Percentiles rank a stretch among this genome's conserved stretches.
phyloP scores from a whole-genome alignment of 2,113 vertebrate species.

The Centropus unirufus region DNA sequence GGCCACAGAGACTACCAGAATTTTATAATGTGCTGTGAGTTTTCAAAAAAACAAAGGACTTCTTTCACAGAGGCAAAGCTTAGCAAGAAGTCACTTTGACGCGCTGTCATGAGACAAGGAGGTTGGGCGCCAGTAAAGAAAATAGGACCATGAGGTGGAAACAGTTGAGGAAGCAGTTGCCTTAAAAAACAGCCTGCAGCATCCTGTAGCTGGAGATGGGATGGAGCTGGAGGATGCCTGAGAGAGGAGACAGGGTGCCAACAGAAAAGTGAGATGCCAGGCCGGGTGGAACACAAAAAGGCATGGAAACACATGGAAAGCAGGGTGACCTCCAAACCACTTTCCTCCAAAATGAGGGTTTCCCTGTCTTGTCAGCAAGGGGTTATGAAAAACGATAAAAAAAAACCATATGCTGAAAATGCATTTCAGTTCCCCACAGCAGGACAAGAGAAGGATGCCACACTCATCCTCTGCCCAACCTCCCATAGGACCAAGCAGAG shows the following conservation, averaged over 20 bases:
- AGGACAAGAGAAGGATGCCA: not conserved
- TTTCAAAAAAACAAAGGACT: not conserved
- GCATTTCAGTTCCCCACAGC: rapidly evolving
- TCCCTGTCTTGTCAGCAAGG: not conserved
- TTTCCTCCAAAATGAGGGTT: not conserved
- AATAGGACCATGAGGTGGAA: not conserved
- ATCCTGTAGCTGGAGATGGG: not conserved
- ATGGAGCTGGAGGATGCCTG: not conserved
- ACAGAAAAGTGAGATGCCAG: not conserved
- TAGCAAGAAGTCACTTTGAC: not conserved
- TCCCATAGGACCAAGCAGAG: rapidly evolving
- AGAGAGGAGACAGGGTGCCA: not conserved
- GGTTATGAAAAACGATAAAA: not conserved
- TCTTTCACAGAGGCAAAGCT: not conserved
- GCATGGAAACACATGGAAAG: not conserved
- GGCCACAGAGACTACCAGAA: not conserved
- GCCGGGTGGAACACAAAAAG: not conserved
- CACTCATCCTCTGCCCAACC: rapidly evolving
- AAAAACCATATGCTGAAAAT: too few species aligned
- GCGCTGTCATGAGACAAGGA: not conserved
- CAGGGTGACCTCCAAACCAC: not conserved
- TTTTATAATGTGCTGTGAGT: not conserved
- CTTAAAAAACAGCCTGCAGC: not conserved
- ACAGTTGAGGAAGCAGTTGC: not conserved
- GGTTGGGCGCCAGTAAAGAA: not conserved